Conservation (phyloP, 2,888 invertebrate species). For the Cistogaster globosa region DNA sequence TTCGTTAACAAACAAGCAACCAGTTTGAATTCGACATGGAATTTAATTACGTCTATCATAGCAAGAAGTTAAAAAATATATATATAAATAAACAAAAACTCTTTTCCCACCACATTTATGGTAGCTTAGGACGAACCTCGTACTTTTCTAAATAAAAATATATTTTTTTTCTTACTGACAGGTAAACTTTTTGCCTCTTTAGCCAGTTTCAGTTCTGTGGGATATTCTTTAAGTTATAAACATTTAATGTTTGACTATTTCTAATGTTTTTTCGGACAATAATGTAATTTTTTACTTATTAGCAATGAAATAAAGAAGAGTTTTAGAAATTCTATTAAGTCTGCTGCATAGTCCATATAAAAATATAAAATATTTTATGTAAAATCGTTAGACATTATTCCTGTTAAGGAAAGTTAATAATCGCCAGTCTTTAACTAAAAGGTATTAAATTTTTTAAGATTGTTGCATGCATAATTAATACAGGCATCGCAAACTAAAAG, state of each 20-base stretch:
- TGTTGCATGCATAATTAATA: slow-evolving; percentile 16
- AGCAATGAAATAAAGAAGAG: not conserved
- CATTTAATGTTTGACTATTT: not conserved
- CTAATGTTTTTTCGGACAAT: not conserved
- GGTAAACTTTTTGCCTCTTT: too few species aligned
- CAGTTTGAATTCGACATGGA: too few species aligned
- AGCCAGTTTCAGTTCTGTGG: too few species aligned
- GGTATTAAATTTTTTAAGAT: not conserved
- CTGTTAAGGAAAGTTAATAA: not conserved
- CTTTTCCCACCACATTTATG: too few species aligned
- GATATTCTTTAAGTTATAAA: too few species aligned
- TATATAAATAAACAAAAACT: too few species aligned
- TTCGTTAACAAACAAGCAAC: too few species aligned
- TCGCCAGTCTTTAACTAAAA: slow-evolving; percentile 22
- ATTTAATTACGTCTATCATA: too few species aligned
- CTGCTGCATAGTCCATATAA: slow-evolving; percentile 2
- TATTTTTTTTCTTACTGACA: too few species aligned
- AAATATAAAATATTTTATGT: slow-evolving; percentile 1
- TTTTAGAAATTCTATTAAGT: not conserved
- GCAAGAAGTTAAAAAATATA: too few species aligned
- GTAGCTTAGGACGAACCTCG: too few species aligned
- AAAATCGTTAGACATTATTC: slow-evolving; percentile 42
- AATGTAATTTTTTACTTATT: slow-evolving; percentile 11
- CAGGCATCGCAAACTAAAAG: not conserved
- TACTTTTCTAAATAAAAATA: too few species aligned